Conservation (phyloP, 2,113 vertebrate species). For the Xenopus tropicalis region DNA sequence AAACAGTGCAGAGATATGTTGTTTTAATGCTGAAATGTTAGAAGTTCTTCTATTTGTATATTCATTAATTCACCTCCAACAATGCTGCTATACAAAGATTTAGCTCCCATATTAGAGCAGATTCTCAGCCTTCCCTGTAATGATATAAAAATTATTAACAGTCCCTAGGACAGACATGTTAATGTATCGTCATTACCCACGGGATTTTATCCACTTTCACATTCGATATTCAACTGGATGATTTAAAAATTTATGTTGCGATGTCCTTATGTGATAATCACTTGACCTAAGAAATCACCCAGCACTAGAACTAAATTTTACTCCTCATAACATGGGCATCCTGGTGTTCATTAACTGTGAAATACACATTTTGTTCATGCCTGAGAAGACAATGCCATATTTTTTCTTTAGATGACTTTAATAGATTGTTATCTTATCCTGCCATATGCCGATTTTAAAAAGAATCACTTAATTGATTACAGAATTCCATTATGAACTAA, state of each 20-base stretch:
- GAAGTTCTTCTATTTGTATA: no score
- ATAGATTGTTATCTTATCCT: constrained; percentile 43
- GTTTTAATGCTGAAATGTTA: no score
- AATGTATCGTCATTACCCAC: constrained; percentile 20
- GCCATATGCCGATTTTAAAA: constrained; percentile 53
- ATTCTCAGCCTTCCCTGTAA: constrained; percentile 6
- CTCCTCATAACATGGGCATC: constrained; percentile 52
- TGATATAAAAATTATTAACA: constrained; percentile 19
- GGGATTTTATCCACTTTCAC: neutral
- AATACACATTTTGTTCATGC: constrained; percentile 55
- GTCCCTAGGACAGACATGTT: constrained; percentile 1
- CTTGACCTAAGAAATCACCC: constrained; percentile 55
- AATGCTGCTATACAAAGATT: neutral
- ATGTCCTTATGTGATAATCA: constrained; percentile 51
- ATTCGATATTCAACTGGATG: neutral
- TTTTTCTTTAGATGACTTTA: constrained; percentile 58
- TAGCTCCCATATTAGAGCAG: neutral
- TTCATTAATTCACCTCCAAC: no score
- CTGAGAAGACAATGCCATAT: constrained; percentile 55
- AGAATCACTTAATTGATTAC: constrained; percentile 68
- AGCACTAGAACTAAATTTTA: constrained; percentile 44
- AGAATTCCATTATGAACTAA: constrained; percentile 63
- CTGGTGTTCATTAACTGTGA: constrained; percentile 61
- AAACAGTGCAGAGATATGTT: no score
- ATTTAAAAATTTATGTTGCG: constrained; percentile 49